Evolutionary conservation across 2,113 vertebrate genomes (phyloP).

Genomic region (Thunnus maccoyii): DNA sequence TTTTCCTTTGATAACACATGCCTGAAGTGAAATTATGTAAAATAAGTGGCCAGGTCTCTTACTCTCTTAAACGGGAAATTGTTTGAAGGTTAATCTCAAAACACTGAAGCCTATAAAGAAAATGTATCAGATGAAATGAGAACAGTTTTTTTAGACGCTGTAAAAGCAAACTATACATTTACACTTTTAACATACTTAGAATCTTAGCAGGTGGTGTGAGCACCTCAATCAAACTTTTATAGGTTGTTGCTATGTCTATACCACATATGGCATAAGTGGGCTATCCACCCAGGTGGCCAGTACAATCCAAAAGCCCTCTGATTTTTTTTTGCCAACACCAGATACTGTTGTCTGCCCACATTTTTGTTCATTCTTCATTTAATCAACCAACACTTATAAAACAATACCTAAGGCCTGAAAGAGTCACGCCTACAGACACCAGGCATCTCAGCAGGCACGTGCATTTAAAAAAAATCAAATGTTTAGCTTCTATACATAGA

Average conservation of each 20-base stretch:
- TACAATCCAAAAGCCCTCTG: constrained; percentile 29
- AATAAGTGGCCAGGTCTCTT: constrained; percentile 17
- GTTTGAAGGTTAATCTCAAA: not conserved
- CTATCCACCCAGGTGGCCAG: constrained; percentile 60
- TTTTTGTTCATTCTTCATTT: constrained; percentile 17
- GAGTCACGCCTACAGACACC: constrained; percentile 53
- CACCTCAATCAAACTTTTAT: not conserved
- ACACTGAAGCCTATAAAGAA: not conserved
- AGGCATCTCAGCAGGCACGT: constrained; percentile 30
- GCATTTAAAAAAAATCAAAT: not conserved
- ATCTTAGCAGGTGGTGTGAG: not conserved
- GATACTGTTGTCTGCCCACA: constrained; percentile 53
- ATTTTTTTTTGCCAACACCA: constrained; percentile 35
- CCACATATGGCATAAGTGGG: constrained; percentile 23
- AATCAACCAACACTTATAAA: constrained; percentile 50
- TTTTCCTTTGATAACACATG: constrained; percentile 27
- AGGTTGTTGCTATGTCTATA: not conserved
- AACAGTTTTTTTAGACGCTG: not conserved
- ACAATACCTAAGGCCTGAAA: constrained; percentile 52
- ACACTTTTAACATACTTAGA: too few species aligned
- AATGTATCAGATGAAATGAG: not conserved
- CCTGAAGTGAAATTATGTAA: constrained; percentile 10
- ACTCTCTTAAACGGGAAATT: not conserved
- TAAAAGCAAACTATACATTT: not conserved
- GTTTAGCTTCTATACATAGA: constrained; percentile 9